Evolutionary conservation across 2,113 vertebrate genomes (phyloP).

Genomic region (Glaucomys volans): DNA sequence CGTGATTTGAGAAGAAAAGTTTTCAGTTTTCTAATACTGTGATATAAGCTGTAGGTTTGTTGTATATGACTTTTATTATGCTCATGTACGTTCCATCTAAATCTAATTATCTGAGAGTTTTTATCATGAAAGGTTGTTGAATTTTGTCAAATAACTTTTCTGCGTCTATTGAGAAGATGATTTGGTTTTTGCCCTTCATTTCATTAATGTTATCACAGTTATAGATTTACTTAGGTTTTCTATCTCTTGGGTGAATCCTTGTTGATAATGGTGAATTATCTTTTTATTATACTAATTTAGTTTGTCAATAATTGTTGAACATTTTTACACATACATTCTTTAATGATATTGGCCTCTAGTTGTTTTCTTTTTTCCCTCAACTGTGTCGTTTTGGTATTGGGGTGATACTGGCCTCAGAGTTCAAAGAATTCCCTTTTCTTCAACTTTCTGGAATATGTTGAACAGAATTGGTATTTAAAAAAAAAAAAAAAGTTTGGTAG

Average conservation of each 20-base stretch:
- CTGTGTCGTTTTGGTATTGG: not conserved
- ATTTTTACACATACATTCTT: not conserved
- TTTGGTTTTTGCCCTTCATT: not conserved
- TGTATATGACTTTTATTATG: not conserved
- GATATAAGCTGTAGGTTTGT: not conserved
- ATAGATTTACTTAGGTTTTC: not conserved
- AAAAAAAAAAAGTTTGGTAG: not conserved
- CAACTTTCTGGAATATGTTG: not conserved
- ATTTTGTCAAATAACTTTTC: not conserved
- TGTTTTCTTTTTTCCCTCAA: not conserved
- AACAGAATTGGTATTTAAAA: not conserved
- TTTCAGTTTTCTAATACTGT: not conserved
- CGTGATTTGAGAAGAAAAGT: not conserved
- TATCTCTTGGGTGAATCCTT: not conserved
- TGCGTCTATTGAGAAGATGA: not conserved
- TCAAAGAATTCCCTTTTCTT: not conserved
- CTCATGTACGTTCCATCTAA: not conserved
- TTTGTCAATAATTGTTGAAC: not conserved
- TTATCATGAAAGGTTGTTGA: not conserved
- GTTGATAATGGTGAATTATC: not conserved
- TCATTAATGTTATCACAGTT: not conserved
- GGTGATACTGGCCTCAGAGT: not conserved
- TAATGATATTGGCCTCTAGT: not conserved
- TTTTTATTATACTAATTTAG: not conserved
- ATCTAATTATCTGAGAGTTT: not conserved